Percentiles rank a stretch among this genome's conserved stretches.
These are phyloP conservation scores for Nymphalis c-album DNA, from an alignment of 2,888 invertebrate genomes.

Conservation along the genomic window DNA sequence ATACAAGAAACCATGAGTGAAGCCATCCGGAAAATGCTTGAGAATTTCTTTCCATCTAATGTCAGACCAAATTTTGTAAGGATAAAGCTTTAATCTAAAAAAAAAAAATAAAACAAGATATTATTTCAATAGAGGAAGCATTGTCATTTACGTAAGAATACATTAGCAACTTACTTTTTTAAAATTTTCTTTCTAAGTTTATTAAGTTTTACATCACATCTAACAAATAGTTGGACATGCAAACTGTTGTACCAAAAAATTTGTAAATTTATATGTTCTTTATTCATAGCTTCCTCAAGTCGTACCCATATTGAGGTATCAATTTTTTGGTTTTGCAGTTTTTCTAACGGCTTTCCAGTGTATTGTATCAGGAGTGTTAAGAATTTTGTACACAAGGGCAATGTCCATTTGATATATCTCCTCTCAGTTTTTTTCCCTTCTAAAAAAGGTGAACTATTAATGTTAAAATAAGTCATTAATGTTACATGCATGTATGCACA, in stretches of 20 bases:
- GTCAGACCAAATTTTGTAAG: constrained; percentile 65
- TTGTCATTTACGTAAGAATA: no score
- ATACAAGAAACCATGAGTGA: constrained; percentile 59
- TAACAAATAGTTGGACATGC: constrained; percentile 65
- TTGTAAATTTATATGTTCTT: constrained; percentile 52
- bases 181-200: constrained; percentile 53
- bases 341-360: constrained; percentile 51
- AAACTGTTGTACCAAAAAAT: constrained; percentile 59
- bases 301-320: constrained; percentile 59
- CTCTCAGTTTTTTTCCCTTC: constrained; percentile 52
- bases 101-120: constrained; percentile 2
- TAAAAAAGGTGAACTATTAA: constrained; percentile 30
- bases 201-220: constrained; percentile 54
- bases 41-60: constrained; percentile 65
- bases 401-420: constrained; percentile 56
- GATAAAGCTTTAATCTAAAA: constrained; percentile 55
- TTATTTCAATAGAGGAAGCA: not conserved
- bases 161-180: constrained; percentile 52
- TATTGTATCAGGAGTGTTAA: constrained; percentile 55
- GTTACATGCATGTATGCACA: no score
- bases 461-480: not conserved
- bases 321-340: constrained; percentile 57
- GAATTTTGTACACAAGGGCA: constrained; percentile 57
- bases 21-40: constrained; percentile 60
- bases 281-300: constrained; percentile 55